Percentiles rank a stretch among this genome's conserved stretches.
phyloP scores from a whole-genome alignment of 2,888 invertebrate genomes.

The Drosophila infuscata region DNA sequence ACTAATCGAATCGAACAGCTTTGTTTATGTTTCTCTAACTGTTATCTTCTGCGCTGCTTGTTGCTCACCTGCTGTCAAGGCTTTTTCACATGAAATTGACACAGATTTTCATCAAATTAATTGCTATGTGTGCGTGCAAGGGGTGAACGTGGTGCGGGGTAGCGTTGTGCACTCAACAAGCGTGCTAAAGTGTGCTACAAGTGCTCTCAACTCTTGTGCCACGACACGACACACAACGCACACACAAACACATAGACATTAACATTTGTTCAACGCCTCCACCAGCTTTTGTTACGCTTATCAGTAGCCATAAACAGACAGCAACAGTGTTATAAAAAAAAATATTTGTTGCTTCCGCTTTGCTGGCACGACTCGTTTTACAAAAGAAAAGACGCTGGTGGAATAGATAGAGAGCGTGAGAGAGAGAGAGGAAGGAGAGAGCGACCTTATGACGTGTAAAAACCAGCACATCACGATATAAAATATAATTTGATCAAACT shows the following conservation, averaged over 20 bases:
- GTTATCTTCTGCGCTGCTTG: constrained; percentile 9
- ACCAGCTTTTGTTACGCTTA: constrained; percentile 44
- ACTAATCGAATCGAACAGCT: constrained; percentile 24
- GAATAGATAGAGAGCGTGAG: neutral
- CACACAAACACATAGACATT: constrained; percentile 30
- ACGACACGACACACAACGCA: constrained; percentile 19
- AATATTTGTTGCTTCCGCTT: constrained; percentile 61
- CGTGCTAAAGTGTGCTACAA: constrained; percentile 71
- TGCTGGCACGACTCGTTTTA: constrained; percentile 33
- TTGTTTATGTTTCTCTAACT: constrained; percentile 16
- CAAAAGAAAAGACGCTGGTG: constrained; percentile 6
- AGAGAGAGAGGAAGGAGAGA: neutral
- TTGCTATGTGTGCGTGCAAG: constrained; percentile 60
- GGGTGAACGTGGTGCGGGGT: constrained; percentile 16
- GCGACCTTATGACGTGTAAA: neutral
- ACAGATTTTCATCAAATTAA: constrained; percentile 77
- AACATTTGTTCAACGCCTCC: constrained; percentile 18
- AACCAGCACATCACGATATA: neutral
- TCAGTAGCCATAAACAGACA: constrained; percentile 73
- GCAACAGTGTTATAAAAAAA: constrained; percentile 54
- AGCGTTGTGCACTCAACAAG: constrained; percentile 57
- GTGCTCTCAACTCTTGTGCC: constrained; percentile 38
- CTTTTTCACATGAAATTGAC: constrained; percentile 60
- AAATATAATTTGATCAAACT: neutral
- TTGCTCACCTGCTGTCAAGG: constrained; percentile 26